These are phyloP conservation scores for Cryptus armator DNA, from an alignment of 2,888 invertebrate genomes.

Conservation along the genomic window DNA sequence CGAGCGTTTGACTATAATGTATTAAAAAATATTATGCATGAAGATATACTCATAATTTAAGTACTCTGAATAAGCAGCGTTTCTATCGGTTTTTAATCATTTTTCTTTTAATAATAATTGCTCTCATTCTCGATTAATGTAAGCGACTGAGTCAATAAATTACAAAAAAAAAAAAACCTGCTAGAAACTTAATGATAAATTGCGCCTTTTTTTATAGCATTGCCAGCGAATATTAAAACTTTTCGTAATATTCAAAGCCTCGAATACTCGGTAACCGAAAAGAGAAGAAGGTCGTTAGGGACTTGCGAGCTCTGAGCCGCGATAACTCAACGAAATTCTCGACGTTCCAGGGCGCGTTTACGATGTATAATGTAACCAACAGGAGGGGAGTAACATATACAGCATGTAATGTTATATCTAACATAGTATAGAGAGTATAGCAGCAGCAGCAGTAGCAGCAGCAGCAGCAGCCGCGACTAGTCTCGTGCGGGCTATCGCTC, in stretches of 20 bases:
- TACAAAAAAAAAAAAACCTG: no score
- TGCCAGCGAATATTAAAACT: background rate
- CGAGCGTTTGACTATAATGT: no score
- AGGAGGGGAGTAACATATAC: constrained; percentile 27
- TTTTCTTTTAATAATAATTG: no score
- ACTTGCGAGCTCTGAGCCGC: constrained; percentile 60
- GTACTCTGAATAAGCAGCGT: no score
- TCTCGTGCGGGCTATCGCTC: constrained; percentile 81
- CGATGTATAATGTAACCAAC: constrained; percentile 36
- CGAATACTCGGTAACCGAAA: constrained; percentile 30
- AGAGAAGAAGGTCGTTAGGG: constrained; percentile 60
- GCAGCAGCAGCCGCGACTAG: constrained; percentile 35
- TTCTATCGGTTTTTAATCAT: no score
- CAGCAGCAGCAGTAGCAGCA: background rate
- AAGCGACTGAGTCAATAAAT: no score
- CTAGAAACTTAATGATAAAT: no score
- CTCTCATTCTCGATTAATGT: no score
- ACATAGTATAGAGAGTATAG: constrained; percentile 1
- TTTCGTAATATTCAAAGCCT: background rate
- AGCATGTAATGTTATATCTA: constrained; percentile 48
- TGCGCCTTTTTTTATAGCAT: background rate
- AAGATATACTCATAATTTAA: no score
- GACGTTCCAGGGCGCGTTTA: constrained; percentile 64
- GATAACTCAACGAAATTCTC: constrained; percentile 77
- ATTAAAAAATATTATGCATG: no score